Conservation (phyloP, 1,140 invertebrate genomes). For the Pissodes strobi region DNA sequence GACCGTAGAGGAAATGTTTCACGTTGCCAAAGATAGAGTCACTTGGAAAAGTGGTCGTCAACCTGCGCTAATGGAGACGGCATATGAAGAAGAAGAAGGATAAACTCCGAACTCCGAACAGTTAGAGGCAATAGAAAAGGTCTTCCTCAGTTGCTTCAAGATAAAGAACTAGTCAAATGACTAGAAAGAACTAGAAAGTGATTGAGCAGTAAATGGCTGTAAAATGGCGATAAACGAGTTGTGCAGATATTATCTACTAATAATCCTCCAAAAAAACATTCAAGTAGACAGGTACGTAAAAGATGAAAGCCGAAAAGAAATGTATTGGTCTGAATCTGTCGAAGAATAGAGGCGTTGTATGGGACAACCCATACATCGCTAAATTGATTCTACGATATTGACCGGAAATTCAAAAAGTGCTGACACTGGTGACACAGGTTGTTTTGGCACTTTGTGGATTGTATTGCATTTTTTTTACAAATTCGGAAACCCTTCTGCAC, state of each 20-base stretch:
- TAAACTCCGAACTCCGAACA: too few relatives aligned
- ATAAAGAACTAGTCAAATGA: slow-evolving; percentile 51
- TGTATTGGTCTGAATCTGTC: neutral
- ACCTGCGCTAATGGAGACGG: too few relatives aligned
- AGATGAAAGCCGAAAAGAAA: neutral
- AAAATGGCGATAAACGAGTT: slow-evolving; percentile 51
- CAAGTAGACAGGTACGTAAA: neutral
- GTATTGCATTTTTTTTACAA: too few relatives aligned
- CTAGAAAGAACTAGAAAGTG: too few relatives aligned
- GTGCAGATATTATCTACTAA: slow-evolving; percentile 43
- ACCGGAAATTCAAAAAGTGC: too few relatives aligned
- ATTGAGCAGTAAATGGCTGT: slow-evolving; percentile 40
- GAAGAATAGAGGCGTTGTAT: slow-evolving; percentile 1
- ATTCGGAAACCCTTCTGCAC: too few relatives aligned
- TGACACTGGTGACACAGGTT: too few relatives aligned
- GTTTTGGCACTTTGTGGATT: too few relatives aligned
- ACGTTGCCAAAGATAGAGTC: too few relatives aligned
- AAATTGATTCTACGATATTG: neutral
- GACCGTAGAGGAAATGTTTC: too few relatives aligned
- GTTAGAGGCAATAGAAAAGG: slow-evolving; percentile 45
- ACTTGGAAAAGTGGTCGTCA: too few relatives aligned
- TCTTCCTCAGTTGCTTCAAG: slow-evolving; percentile 41
- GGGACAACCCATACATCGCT: neutral
- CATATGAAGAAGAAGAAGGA: too few relatives aligned
- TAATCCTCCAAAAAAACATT: slow-evolving; percentile 1